A percentile compares a stretch with the other conserved stretches of the same genome.
Evolutionary conservation across 2,797 vertebrate species (phyloP).

Genomic region (Ammospiza maritima): DNA sequence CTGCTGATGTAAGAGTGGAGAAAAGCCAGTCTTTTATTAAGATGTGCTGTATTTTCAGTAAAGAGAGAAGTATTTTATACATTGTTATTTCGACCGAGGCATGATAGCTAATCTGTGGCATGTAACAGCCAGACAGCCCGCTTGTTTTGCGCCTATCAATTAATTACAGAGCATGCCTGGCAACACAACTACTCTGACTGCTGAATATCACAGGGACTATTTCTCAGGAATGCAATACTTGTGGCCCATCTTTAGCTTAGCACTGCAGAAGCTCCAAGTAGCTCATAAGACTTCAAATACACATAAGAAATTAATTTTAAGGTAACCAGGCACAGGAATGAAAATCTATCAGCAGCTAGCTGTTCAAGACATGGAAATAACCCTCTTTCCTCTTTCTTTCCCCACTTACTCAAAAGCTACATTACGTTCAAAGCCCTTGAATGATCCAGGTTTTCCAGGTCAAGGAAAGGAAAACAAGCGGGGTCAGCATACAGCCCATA

Average conservation of each 20-base stretch:
- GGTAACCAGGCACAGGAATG: not conserved
- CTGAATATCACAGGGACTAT: not conserved
- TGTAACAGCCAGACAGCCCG: slow-evolving; percentile 57
- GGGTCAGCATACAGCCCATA: not conserved
- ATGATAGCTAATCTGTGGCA: slow-evolving; percentile 51
- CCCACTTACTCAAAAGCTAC: not conserved
- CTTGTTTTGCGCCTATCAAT: slow-evolving; percentile 39
- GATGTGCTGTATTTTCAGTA: not conserved
- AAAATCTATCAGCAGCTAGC: not conserved
- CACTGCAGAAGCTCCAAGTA: slow-evolving; percentile 10
- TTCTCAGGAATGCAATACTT: slow-evolving; percentile 5
- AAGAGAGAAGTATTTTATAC: slow-evolving; percentile 8
- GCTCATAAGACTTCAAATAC: not conserved
- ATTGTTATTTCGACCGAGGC: slow-evolving; percentile 9
- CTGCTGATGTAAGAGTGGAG: not conserved
- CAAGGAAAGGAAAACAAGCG: not conserved
- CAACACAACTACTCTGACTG: not conserved
- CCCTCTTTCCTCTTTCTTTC: not conserved
- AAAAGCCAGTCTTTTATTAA: not conserved
- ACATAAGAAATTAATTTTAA: not conserved
- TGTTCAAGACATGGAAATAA: not conserved
- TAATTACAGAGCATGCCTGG: slow-evolving; percentile 45
- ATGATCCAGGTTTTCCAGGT: not conserved
- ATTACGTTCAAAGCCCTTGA: not conserved
- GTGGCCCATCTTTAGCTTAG: not conserved